Evolutionary conservation across 2,888 invertebrate genomes (phyloP).

Genomic region (Alloplasta piceator): DNA sequence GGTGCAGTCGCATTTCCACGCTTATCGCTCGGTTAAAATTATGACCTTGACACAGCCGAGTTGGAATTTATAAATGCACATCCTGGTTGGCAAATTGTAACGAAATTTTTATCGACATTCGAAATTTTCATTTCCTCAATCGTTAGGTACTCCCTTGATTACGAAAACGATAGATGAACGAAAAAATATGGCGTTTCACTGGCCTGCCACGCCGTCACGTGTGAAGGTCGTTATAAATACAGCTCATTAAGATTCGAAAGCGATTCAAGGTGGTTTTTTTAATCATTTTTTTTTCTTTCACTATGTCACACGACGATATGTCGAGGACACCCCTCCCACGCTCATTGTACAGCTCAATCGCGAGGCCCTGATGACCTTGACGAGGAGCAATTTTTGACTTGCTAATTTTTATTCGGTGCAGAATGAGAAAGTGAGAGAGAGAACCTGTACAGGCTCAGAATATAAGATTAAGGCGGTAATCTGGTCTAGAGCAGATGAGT

Average conservation of each 20-base stretch:
- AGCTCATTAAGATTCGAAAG: constrained; percentile 74
- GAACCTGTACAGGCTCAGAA: not conserved
- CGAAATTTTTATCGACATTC: too few species aligned
- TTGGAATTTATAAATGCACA: not conserved
- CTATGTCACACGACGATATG: constrained; percentile 47
- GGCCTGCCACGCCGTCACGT: constrained; percentile 47
- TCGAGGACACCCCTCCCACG: constrained; percentile 54
- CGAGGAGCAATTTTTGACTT: constrained; percentile 19
- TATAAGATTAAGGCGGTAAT: too few species aligned
- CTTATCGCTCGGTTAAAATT: not conserved
- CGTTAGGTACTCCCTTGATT: not conserved
- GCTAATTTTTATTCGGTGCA: constrained; percentile 11
- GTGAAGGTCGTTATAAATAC: constrained; percentile 65
- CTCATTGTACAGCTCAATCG: constrained; percentile 23
- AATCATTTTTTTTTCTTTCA: constrained; percentile 4
- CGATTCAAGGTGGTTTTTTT: constrained; percentile 67
- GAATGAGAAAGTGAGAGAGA: not conserved
- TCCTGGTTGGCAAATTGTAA: not conserved
- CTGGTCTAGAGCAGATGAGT: too few species aligned
- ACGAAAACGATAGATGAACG: not conserved
- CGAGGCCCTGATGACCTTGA: constrained; percentile 25
- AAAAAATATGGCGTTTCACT: constrained; percentile 35
- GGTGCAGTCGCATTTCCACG: not conserved
- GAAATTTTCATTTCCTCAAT: not conserved
- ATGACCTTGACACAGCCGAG: not conserved